Evolutionary conservation across 2,888 invertebrate species (phyloP).

Genomic region (Camptogramma bilineatum): DNA sequence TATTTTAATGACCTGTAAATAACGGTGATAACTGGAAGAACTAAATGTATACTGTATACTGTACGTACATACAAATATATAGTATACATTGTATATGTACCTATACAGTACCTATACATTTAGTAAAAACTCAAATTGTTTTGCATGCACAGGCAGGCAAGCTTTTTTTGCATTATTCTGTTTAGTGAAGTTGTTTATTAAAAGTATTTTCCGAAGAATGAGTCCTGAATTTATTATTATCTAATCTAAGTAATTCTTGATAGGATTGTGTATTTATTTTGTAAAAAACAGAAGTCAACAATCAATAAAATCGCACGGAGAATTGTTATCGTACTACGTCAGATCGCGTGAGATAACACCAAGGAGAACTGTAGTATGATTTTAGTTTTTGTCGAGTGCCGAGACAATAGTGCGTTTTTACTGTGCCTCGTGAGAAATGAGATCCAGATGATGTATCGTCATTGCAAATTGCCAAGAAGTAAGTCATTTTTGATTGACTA

Average conservation of each 20-base stretch:
- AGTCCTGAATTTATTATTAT: background rate
- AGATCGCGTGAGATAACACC: conserved; percentile 61
- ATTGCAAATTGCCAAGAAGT: conserved; percentile 60
- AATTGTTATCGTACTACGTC: conserved; percentile 64
- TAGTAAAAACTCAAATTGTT: too few relatives aligned
- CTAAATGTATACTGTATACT: too few relatives aligned
- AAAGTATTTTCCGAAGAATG: background rate
- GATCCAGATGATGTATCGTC: conserved; percentile 58
- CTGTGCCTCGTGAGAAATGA: conserved; percentile 57
- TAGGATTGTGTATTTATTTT: background rate
- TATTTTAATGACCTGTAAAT: too few relatives aligned
- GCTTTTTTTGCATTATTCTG: background rate
- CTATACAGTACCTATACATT: too few relatives aligned
- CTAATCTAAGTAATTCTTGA: background rate
- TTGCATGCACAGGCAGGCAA: too few relatives aligned
- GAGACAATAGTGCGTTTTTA: conserved; percentile 57
- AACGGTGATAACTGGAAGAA: too few relatives aligned
- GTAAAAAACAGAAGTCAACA: conserved; percentile 33
- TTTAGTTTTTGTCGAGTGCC: conserved; percentile 58
- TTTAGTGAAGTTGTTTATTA: background rate
- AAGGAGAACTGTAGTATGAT: conserved; percentile 50
- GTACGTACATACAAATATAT: too few relatives aligned
- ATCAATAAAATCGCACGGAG: conserved; percentile 44
- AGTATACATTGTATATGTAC: too few relatives aligned
- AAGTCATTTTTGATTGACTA: conserved; percentile 38